These are phyloP conservation scores for Drosophila trapezifrons DNA, from an alignment of 1,140 invertebrate species.

Conservation along the genomic window DNA sequence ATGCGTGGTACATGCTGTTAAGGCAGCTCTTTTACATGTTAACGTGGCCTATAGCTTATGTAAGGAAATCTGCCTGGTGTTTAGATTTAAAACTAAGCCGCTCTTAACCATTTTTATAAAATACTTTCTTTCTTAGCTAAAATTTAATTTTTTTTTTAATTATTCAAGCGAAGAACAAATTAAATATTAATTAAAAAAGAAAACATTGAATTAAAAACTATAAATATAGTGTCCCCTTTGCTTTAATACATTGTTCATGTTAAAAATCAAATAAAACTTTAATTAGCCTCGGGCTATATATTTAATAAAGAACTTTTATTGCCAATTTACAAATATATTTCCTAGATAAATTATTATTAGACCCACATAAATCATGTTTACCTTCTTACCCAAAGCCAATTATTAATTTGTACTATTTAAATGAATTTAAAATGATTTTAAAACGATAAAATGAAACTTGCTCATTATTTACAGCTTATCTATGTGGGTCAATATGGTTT, in stretches of 20 bases:
- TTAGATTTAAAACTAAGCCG: neutral
- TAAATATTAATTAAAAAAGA: neutral
- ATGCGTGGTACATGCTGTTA: neutral
- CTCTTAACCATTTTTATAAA: neutral
- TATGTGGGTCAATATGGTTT: slow-evolving; percentile 1
- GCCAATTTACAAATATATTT: neutral
- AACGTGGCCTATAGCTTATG: neutral
- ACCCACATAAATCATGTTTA: neutral
- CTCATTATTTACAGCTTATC: slow-evolving; percentile 10
- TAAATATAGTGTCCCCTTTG: no score
- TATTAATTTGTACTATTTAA: slow-evolving; percentile 2
- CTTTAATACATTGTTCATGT: no score
- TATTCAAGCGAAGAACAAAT: neutral
- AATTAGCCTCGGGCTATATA: neutral
- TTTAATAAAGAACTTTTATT: neutral
- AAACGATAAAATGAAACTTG: no score
- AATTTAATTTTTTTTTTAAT: neutral
- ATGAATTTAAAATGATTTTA: slow-evolving; percentile 3
- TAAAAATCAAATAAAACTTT: neutral
- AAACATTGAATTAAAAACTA: neutral
- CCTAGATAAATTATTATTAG: neutral
- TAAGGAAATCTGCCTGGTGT: neutral
- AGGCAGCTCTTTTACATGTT: slow-evolving; percentile 5
- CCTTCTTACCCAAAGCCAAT: neutral
- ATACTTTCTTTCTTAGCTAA: no score